Evolutionary conservation across 2,888 invertebrate species (phyloP).

Genomic region (Mycogona germanica): DNA sequence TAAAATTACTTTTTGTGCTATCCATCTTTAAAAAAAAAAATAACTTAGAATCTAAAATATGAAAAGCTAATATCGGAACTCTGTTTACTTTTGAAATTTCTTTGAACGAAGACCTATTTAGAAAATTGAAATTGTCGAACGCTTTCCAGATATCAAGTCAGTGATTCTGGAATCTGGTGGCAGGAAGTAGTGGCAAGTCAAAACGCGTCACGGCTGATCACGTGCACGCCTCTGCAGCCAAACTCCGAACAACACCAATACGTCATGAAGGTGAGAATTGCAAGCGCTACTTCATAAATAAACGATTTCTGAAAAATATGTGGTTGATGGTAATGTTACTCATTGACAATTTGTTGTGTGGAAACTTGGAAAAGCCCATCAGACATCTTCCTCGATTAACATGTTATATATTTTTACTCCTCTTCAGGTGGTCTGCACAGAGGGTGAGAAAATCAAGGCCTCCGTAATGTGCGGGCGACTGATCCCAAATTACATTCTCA

Average conservation of each 20-base stretch:
- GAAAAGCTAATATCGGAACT: too few species aligned
- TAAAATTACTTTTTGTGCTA: constrained; percentile 22
- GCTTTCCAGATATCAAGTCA: constrained; percentile 51
- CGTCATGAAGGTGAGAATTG: constrained; percentile 45
- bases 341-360: too few species aligned
- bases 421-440: constrained; percentile 37
- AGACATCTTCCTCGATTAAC: too few species aligned
- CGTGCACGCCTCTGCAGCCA: constrained; percentile 50
- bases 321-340: too few species aligned
- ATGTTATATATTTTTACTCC: constrained; percentile 18
- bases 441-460: constrained; percentile 35
- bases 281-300: background rate
- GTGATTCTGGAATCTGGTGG: constrained; percentile 65
- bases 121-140: constrained; percentile 1
- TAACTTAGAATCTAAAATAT: too few species aligned
- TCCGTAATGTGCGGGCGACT: constrained; percentile 31
- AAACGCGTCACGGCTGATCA: constrained; percentile 50
- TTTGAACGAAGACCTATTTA: too few species aligned
- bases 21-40: too few species aligned
- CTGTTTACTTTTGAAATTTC: background rate
- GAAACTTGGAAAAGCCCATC: too few species aligned
- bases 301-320: background rate
- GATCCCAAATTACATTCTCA: constrained; percentile 58
- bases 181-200: constrained; percentile 53
- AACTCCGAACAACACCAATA: constrained; percentile 36